Percentiles rank a stretch among this genome's conserved stretches.
Conservation (phyloP, 2,888 invertebrate species). For the Macrosoma leucophasiata region DNA sequence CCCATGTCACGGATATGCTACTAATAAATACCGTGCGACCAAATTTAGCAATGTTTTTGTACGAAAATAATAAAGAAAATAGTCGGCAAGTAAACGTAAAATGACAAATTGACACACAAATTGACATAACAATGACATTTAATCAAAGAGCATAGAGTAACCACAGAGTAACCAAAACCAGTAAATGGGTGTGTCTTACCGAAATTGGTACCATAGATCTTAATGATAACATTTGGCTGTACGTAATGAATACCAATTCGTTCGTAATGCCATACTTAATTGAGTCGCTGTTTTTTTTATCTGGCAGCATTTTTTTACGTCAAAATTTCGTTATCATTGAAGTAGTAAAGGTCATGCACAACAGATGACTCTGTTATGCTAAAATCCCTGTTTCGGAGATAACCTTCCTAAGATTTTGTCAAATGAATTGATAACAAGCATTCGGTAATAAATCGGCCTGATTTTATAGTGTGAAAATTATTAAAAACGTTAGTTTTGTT, state of each 20-base stretch:
- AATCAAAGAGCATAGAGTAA: too few relatives aligned
- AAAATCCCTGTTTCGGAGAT: conserved; percentile 64
- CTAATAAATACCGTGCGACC: conserved; percentile 27
- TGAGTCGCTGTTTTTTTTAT: too few relatives aligned
- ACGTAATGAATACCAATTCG: too few relatives aligned
- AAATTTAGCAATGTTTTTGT: conserved; percentile 8
- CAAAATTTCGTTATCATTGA: conserved; percentile 23
- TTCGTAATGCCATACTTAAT: too few relatives aligned
- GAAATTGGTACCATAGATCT: conserved; percentile 3
- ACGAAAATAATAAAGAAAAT: conserved; percentile 31
- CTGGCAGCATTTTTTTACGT: too few relatives aligned
- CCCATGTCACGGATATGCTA: conserved; percentile 52
- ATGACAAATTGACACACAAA: conserved; percentile 34
- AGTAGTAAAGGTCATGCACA: conserved; percentile 33
- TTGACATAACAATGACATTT: conserved; percentile 12
- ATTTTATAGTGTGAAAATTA: conserved; percentile 17
- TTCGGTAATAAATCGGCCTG: conserved; percentile 26
- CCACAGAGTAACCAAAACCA: too few relatives aligned
- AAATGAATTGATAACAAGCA: conserved; percentile 63
- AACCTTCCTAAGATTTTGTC: conserved; percentile 74
- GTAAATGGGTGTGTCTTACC: conserved; percentile 1
- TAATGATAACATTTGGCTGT: too few relatives aligned
- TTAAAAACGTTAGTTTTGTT: conserved; percentile 24
- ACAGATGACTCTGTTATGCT: conserved; percentile 48
- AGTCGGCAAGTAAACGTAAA: conserved; percentile 37